Conservation (phyloP, 2,888 invertebrate genomes). For the Ophonus ardosiacus region DNA sequence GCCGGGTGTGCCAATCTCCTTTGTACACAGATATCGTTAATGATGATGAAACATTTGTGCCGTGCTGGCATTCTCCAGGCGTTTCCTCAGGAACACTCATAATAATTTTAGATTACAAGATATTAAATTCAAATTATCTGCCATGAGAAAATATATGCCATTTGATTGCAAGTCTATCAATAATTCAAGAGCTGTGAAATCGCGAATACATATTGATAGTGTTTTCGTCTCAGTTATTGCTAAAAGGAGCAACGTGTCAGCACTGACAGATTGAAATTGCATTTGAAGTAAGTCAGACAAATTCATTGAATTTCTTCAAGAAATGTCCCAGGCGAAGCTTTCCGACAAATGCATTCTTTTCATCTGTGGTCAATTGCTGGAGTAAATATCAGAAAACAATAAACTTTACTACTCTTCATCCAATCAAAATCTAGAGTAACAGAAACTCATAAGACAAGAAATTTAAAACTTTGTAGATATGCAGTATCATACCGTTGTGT, state of each 20-base stretch:
- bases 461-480: constrained; percentile 22
- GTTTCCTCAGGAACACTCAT: too few species aligned
- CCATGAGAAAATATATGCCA: neutral
- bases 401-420: constrained; percentile 8
- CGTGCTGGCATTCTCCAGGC: too few species aligned
- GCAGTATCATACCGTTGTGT: neutral
- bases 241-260: constrained; percentile 8
- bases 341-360: constrained; percentile 4
- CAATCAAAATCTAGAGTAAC: neutral
- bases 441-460: neutral
- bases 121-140: neutral
- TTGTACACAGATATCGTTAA: too few species aligned
- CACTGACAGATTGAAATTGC: constrained; percentile 26
- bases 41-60: too few species aligned
- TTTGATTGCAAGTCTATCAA: constrained; percentile 19
- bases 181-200: constrained; percentile 18
- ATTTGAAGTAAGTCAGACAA: constrained; percentile 23
- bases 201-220: constrained; percentile 34
- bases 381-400: constrained; percentile 31
- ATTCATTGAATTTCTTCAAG: constrained; percentile 34
- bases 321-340: neutral
- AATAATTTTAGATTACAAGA: too few species aligned
- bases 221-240: constrained; percentile 6
- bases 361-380: constrained; percentile 25
- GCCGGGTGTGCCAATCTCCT: too few species aligned